Base-by-base conservation (phyloP, 1,140 invertebrate species). In the Pseudoatta argentina region DNA sequence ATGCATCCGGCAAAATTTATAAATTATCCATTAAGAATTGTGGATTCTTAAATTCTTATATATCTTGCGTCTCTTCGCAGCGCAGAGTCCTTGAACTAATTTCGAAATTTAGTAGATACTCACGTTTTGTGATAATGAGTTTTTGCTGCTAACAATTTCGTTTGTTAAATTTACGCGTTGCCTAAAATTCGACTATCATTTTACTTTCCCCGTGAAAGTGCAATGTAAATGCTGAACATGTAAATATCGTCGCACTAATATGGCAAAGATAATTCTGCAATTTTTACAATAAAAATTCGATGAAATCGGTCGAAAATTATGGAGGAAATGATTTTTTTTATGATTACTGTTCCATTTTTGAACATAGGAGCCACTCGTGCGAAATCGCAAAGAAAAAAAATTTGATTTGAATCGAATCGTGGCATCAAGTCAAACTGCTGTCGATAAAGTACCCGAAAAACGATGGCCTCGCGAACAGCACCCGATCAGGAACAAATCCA, bases 331-430 rank as follows among this genome's bases (percentile, higher is more conserved):
- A 0, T 44, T 44, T 44, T 10, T 44, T 44, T 44, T 44, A 2
- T 6, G 39, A 81, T 55, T 14, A n/a, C 10, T 14, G 16, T 34
- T 51, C 18, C 16, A 67, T 71, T 21, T 44, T 14, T 3, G 21
- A 21, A 81, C 77, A 57, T 57, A 39, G n/a, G 8, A n/a, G 16
- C 30, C n/a, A 44, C 10, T 55, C 63, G 44, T 24, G 64, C 18
- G 18, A 82, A 59, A 61, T 82, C 6, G 34, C 66, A 18, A 48
- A 44, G 64, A 48, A 61, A 81, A 39, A 39, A 82, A 73, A 73
- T 59, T 73, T 21, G 10, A 44, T 63, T 44, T 5, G 18, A 30
- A 73, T 55, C 16, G 30, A 59, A 10, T 44, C 55, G 21, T 14
- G 34, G 69, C 44, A 24, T 44, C 78, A 39, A 82, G 24, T 57